Base-by-base conservation (phyloP, 2,797 vertebrate species). In the Luscinia megarhynchos region DNA sequence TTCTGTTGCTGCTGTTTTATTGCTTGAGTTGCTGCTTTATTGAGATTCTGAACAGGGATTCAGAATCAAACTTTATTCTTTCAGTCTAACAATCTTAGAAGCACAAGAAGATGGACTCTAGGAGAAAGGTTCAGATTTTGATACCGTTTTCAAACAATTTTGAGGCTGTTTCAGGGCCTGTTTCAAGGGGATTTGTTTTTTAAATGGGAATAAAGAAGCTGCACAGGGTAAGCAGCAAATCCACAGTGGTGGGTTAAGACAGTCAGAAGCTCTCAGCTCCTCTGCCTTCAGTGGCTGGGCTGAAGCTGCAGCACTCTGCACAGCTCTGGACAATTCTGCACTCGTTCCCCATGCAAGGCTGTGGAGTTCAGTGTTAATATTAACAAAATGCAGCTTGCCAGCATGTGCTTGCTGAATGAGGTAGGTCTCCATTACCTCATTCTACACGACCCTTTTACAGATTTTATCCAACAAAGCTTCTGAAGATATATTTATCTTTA, bases 391-490 rank as follows among this genome's bases (percentile, higher is more conserved):
- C 34, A 63, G 78, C 80, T 76, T 84, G 88, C 95, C 89, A 92
- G 78, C 74, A 90, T 93, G 85, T 86, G 92, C 83, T 89, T 69
- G 82, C 51, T 93, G 91, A 89, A 91, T 69, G 93, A 96, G 82
- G 89, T 84, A 81, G 87, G 84, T 89, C 95, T 95, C 93, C 91
- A 94, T 94, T 92, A 94, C 94, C 85, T 96, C 94, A 96, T 79
- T 92, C 91, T n/a, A 30, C 57, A 84, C 2, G 9, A 95, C 59
- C 76, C 87, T 78, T 94, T 76, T 34, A 72, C 67, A 82, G 92
- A 89, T 90, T 89, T 94, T 69, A 95, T 82, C 80, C 92, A 86
- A 69, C 53, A 82, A 94, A 90, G 63, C 85, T 86, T 93, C 84
- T 91, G 87, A 91, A 93, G 85, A 93, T 90, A 70, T 70, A 91